Evolutionary conservation across 2,797 vertebrate genomes (phyloP).

Genomic region (Crypturellus tataupa): DNA sequence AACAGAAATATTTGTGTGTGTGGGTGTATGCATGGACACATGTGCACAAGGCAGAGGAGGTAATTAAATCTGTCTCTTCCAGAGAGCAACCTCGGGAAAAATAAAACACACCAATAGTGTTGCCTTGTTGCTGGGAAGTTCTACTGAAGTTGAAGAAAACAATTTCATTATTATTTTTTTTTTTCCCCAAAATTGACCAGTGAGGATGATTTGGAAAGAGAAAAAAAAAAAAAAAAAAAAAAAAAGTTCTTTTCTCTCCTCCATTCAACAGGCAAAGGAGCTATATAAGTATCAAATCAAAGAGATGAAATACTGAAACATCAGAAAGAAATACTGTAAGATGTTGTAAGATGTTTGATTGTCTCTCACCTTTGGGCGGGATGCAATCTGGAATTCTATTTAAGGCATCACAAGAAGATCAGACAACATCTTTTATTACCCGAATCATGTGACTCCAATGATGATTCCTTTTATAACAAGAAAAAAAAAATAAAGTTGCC

Average conservation of each 20-base stretch:
- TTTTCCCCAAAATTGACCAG: background rate
- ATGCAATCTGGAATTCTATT: background rate
- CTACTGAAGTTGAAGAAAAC: constrained; percentile 31
- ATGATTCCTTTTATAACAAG: background rate
- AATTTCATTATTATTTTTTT: background rate
- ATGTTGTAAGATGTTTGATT: background rate
- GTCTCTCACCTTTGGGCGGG: background rate
- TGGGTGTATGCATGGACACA: too few species aligned
- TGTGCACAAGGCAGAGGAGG: too few species aligned
- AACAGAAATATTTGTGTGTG: background rate
- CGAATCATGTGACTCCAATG: background rate
- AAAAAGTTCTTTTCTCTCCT: background rate
- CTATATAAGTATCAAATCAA: constrained; percentile 1
- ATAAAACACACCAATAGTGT: background rate
- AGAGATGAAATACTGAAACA: background rate
- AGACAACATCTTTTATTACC: background rate
- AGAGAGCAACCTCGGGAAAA: background rate
- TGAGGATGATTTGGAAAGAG: background rate
- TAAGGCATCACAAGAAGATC: background rate
- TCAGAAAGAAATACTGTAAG: background rate
- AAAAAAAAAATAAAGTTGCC: background rate
- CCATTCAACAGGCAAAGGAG: background rate
- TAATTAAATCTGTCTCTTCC: background rate
- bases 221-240: background rate
- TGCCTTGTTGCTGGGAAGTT: constrained; percentile 20